Base-by-base conservation (phyloP, 35 echinoderm and acorn worm species). In the Ptychodera flava region DNA sequence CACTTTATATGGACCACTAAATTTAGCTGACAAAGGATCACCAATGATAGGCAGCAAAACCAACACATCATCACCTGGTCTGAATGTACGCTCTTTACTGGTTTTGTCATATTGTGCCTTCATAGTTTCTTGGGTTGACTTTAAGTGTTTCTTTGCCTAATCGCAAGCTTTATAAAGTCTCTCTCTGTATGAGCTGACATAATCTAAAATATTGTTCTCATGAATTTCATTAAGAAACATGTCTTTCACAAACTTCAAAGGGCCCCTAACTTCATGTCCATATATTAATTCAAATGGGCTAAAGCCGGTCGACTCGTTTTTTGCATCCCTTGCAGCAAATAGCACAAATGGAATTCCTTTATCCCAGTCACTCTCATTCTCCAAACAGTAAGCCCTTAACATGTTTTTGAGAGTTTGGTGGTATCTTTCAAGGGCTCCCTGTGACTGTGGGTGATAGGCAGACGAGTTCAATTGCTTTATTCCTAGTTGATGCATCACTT, bases 21-120 rank as follows among this genome's bases (percentile, higher is more conserved):
- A 93, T 36, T 35, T 76, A 36, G 92, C 84, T 16, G 77, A 31
- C 16, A 93, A 78, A 16, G 92, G 85, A 34, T 93, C 38, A 35
- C 88, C 79, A 27, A 35, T 87, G 27, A 93, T 34, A n/a, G 91
- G 91, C 1, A 93, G 76, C 32, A 93, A 89, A 12, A 88, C 90
- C 27, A 92, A 37, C 1, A 92, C 90, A 30, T 88, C 83, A 38
- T 92, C 90, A 16, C 89, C 89, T 34, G 83, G 76, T 14, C 52
- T 10, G 34, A 91, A 91, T 16, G 1, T 29, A 81, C 89, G 33
- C 1, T 34, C 2, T 52, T 32, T 0, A 22, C 84, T 85, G 15
- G 37, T 79, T 1, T n/a, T n/a, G n/a, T n/a, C n/a, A n/a, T n/a
- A n/a, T n/a, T n/a, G n/a, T 35, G 35, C 31, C 52, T 81, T 31